These are phyloP conservation scores for Meandrina meandrites DNA, from an alignment of 92 coral and sea anemone genomes.

Conservation along the genomic window DNA sequence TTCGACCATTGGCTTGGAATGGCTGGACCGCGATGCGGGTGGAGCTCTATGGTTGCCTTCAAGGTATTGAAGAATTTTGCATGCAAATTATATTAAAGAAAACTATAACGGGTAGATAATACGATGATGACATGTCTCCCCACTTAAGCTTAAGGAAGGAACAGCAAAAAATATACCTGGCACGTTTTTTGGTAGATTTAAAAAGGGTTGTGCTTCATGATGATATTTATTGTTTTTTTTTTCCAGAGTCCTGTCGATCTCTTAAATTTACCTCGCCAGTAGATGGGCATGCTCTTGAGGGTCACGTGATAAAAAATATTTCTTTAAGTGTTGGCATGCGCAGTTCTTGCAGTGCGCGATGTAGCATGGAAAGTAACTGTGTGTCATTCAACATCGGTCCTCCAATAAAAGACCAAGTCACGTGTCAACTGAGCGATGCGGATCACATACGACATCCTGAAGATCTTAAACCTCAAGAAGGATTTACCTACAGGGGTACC, in stretches of 20 bases:
- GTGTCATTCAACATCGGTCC: constrained; percentile 4
- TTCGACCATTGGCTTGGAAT: too few species aligned
- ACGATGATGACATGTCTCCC: too few species aligned
- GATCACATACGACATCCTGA: constrained; percentile 11
- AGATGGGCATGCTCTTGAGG: not conserved
- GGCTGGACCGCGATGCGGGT: too few species aligned
- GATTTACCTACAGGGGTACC: constrained; percentile 4
- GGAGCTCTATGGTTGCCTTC: too few species aligned
- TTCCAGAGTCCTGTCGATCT: constrained; percentile 2
- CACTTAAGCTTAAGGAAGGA: too few species aligned
- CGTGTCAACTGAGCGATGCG: constrained; percentile 10
- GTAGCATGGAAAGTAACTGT: not conserved
- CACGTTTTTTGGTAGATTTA: too few species aligned
- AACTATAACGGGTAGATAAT: too few species aligned
- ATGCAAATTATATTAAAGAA: too few species aligned
- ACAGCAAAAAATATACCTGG: too few species aligned
- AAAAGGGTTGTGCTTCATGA: too few species aligned
- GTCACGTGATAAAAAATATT: constrained; percentile 19
- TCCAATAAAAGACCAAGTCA: not conserved
- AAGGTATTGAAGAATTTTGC: too few species aligned
- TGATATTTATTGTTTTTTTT: not conserved
- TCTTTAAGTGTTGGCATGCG: not conserved
- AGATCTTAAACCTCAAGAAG: constrained; percentile 8
- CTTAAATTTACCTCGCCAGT: not conserved
- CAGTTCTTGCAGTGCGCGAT: not conserved